A percentile compares a stretch with the other conserved stretches of the same genome.
phyloP scores from a whole-genome alignment of 2,888 invertebrate species.

The Drosophila prolongata region DNA sequence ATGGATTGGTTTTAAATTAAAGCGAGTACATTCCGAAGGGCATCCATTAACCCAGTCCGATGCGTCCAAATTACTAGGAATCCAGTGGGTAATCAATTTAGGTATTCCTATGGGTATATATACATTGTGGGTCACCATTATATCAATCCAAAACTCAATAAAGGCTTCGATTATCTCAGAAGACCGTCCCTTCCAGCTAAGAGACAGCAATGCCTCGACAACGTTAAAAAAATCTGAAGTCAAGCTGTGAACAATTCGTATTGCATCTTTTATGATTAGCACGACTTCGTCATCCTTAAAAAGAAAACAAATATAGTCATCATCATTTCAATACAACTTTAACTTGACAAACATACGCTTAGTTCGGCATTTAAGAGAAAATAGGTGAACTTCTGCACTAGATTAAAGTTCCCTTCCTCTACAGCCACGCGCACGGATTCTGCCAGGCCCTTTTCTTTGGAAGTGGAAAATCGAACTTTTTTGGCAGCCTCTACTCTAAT shows the following conservation, averaged over 20 bases:
- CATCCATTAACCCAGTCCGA: slow-evolving; percentile 87
- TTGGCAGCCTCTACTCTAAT: slow-evolving; percentile 79
- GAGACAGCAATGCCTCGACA: slow-evolving; percentile 86
- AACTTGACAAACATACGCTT: slow-evolving; percentile 65
- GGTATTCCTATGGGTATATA: slow-evolving; percentile 87
- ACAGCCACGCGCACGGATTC: slow-evolving; percentile 71
- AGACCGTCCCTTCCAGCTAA: slow-evolving; percentile 86
- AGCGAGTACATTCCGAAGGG: slow-evolving; percentile 86
- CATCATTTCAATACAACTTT: too few species aligned
- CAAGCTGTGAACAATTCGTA: slow-evolving; percentile 86
- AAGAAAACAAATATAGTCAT: background rate
- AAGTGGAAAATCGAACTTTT: slow-evolving; percentile 81
- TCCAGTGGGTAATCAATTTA: slow-evolving; percentile 87
- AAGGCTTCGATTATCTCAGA: slow-evolving; percentile 85
- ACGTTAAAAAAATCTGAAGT: slow-evolving; percentile 86
- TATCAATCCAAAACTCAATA: slow-evolving; percentile 88
- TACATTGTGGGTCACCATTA: slow-evolving; percentile 89
- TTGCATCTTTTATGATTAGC: slow-evolving; percentile 86
- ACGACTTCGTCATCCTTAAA: slow-evolving; percentile 86
- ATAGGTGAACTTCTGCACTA: slow-evolving; percentile 74
- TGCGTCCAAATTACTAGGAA: slow-evolving; percentile 85
- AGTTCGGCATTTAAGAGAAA: slow-evolving; percentile 72
- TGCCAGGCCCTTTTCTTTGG: slow-evolving; percentile 73
- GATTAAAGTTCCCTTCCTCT: slow-evolving; percentile 67
- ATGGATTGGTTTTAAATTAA: slow-evolving; percentile 88